These are phyloP conservation scores for Colaptes auratus DNA, from an alignment of 2,113 vertebrate genomes.

Conservation along the genomic window DNA sequence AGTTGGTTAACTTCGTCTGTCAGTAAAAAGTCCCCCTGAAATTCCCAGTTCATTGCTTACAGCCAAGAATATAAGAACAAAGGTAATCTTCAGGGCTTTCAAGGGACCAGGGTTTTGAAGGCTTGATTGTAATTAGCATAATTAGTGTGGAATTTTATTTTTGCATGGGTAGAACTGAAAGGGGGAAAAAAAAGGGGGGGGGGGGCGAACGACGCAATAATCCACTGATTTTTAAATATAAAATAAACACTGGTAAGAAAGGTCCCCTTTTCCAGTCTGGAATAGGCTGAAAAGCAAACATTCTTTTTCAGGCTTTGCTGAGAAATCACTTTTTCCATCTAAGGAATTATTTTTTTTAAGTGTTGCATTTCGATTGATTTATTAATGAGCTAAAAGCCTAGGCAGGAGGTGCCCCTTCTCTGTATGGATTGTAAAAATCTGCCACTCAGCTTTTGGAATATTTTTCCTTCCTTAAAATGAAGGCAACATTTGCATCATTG, in stretches of 20 bases:
- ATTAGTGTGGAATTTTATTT: constrained; percentile 56
- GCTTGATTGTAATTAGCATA: constrained; percentile 53
- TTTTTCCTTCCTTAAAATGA: constrained; percentile 15
- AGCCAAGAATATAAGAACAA: constrained; percentile 44
- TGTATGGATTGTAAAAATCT: background rate
- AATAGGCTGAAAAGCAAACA: constrained; percentile 48
- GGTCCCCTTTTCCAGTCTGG: constrained; percentile 39
- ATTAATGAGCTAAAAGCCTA: constrained; percentile 24
- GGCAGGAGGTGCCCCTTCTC: constrained; percentile 38
- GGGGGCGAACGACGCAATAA: background rate
- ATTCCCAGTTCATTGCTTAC: background rate
- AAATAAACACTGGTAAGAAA: constrained; percentile 64
- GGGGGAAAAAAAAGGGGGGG: background rate
- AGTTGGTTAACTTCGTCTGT: background rate
- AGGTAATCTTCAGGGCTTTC: constrained; percentile 45
- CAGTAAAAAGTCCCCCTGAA: background rate
- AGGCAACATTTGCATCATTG: constrained; percentile 31
- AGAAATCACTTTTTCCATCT: constrained; percentile 64
- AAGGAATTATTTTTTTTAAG: constrained; percentile 34
- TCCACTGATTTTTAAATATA: constrained; percentile 56
- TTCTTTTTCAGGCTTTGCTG: constrained; percentile 44
- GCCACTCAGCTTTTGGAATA: background rate
- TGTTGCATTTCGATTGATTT: constrained; percentile 37
- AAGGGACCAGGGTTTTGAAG: background rate
- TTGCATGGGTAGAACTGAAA: background rate